Conservation (phyloP, 2,113 vertebrate genomes). For the Monarcha castaneiventris region DNA sequence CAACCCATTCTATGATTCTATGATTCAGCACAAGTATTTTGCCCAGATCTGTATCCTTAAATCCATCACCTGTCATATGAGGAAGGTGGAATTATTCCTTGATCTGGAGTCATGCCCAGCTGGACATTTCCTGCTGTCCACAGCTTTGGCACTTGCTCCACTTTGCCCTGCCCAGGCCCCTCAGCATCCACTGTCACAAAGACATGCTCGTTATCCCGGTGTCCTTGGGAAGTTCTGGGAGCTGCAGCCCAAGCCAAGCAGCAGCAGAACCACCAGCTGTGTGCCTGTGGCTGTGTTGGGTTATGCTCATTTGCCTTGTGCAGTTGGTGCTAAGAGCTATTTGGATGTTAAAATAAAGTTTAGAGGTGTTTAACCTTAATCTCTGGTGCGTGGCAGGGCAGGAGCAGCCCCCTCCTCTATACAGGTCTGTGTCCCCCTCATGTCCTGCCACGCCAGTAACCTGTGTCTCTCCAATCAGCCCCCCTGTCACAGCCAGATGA, state of each 20-base stretch:
- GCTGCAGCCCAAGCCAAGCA: background rate
- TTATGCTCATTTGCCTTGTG: background rate
- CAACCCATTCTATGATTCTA: background rate
- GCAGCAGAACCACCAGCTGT: background rate
- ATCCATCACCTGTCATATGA: background rate
- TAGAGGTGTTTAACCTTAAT: background rate
- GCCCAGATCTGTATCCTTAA: background rate
- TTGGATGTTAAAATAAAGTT: background rate
- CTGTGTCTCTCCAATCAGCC: background rate
- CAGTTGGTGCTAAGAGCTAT: background rate
- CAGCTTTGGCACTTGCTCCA: background rate
- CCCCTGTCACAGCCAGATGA: constrained; percentile 50
- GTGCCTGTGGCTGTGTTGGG: background rate
- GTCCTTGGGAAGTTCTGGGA: background rate
- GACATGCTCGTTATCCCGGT: accelerated
- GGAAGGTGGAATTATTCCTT: background rate
- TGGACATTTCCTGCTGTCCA: accelerated
- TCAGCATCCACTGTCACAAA: background rate
- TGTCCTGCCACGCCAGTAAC: background rate
- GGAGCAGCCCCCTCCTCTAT: background rate
- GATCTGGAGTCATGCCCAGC: background rate
- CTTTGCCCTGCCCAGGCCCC: background rate
- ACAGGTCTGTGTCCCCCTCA: background rate
- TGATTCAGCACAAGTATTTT: background rate
- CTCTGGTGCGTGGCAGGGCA: background rate